Base-by-base conservation (phyloP, 2,113 vertebrate genomes). In the Podilymbus podiceps region DNA sequence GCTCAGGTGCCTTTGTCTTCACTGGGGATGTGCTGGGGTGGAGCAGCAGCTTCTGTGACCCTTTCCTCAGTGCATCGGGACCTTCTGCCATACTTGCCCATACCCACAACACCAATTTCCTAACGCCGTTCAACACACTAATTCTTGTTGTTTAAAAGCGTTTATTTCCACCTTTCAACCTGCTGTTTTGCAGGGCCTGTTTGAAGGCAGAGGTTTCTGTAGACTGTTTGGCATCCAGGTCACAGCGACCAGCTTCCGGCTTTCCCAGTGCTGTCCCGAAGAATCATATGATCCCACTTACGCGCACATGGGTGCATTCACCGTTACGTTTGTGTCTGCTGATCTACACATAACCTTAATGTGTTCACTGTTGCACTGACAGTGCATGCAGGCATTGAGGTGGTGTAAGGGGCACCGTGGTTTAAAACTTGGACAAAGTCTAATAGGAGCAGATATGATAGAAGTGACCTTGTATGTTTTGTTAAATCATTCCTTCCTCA, bases 231-330 rank as follows among this genome's bases (percentile, higher is more conserved):
- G 49, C 53, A 85, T 87, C 73, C 80, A 95, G 95, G 88, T 93
- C 94, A 75, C 64, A 68, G 86, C 56, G 95, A 94, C 94, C 86
- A 60, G 22, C 60, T 95, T 84, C 92, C 83, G 81, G 68, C 76
- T 90, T 89, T 95, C 56, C 44, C 46, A 69, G 22, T 42, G 79
- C 42, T 95, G 82, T 90, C 79, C 64, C 42, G 64, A 85, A 25
- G 79, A 93, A 88, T 89, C 84, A 64, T 76, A 94, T 82, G 83
- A 88, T 89, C 80, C 67, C 84, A 74, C 55, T 91, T 95, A 33
- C 0, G 40, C 59, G 67, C 68, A 78, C 85, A 31, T 67, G 59
- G 56, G 56, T 86, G 60, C 69, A 67, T 60, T 30, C 13, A 4
- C 28, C 44, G 76, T 66, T 74, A n/a, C 25, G 42, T 87, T 84